A percentile compares a stretch with the other conserved stretches of the same genome.
phyloP scores from a whole-genome alignment of 2,888 invertebrate species.

The Acronicta leporina region DNA sequence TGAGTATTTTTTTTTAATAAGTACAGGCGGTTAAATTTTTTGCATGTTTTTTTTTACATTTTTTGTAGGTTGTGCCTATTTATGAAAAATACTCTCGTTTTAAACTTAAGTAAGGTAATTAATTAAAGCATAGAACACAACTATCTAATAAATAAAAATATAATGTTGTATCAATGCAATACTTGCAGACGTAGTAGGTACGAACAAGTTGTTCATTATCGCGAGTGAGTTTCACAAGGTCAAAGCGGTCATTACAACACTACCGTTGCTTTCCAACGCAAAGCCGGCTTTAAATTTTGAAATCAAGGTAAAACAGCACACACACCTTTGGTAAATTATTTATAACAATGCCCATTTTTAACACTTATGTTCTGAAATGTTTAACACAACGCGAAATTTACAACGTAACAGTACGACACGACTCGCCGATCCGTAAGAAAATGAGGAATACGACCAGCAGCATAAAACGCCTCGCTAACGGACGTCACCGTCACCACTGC shows the following conservation, averaged over 20 bases:
- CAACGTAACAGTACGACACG: conserved; percentile 68
- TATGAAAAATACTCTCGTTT: no score
- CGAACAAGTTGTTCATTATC: conserved; percentile 79
- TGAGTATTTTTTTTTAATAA: no score
- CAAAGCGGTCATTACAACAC: conserved; percentile 88
- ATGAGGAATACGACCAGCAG: conserved; percentile 75
- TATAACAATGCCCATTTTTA: conserved; percentile 82
- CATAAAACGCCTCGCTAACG: conserved; percentile 42
- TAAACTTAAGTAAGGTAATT: no score
- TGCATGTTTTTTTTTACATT: no score
- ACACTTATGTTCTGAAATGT: conserved; percentile 53
- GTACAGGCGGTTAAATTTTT: no score
- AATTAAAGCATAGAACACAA: neutral
- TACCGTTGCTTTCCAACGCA: conserved; percentile 85
- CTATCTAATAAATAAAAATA: no score
- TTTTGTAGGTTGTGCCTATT: no score
- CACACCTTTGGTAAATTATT: conserved; percentile 85
- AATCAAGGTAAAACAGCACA: conserved; percentile 47
- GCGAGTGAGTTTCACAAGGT: conserved; percentile 88
- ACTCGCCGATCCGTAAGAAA: conserved; percentile 79
- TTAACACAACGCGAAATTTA: conserved; percentile 66
- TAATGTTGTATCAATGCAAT: conserved; percentile 59
- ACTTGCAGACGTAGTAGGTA: conserved; percentile 60
- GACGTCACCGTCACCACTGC: conserved; percentile 65
- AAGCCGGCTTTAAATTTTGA: conserved; percentile 68